These are phyloP conservation scores for Drosophila tsacasi DNA, from an alignment of 1,140 invertebrate genomes.

Conservation along the genomic window DNA sequence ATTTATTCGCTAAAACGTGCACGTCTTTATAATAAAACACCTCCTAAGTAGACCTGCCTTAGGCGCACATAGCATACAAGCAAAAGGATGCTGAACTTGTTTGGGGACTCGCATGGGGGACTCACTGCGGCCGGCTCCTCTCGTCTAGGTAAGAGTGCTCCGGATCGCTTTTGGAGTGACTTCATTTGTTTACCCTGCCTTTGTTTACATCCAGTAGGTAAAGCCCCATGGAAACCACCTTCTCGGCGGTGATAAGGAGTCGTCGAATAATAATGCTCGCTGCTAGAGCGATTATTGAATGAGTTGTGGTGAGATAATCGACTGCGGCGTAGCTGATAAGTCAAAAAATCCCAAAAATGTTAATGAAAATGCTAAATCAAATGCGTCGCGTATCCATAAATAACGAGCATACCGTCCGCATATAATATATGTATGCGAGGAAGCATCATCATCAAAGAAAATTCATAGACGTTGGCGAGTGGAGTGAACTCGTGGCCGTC, in stretches of 20 bases:
- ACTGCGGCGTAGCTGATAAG: constrained; percentile 44
- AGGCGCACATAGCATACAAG: constrained; percentile 76
- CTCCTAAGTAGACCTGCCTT: constrained; percentile 72
- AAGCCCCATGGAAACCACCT: constrained; percentile 40
- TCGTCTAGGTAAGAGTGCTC: constrained; percentile 12
- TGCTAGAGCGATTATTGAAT: constrained; percentile 14
- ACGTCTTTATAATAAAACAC: constrained; percentile 62
- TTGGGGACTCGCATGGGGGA: constrained; percentile 12
- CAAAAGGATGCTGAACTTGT: constrained; percentile 14
- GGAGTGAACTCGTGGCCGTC: constrained; percentile 78
- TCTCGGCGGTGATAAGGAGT: constrained; percentile 4
- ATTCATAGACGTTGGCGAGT: constrained; percentile 69
- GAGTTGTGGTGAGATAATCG: constrained; percentile 47
- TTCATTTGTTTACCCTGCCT: constrained; percentile 36
- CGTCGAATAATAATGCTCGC: constrained; percentile 7
- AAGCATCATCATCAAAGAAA: constrained; percentile 73
- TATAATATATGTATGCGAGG: constrained; percentile 18
- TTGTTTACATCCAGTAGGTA: constrained; percentile 36
- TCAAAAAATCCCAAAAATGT: constrained; percentile 39
- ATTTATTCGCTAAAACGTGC: constrained; percentile 33
- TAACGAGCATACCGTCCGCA: constrained; percentile 33
- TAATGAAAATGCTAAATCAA: constrained; percentile 59
- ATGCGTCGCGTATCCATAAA: constrained; percentile 71
- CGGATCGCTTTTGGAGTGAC: constrained; percentile 3
- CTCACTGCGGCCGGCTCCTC: background rate